Evolutionary conservation across 2,113 vertebrate species (phyloP), one percentile per base, ranked within the genome.

Genomic region (Accipiter cooperii): DNA sequence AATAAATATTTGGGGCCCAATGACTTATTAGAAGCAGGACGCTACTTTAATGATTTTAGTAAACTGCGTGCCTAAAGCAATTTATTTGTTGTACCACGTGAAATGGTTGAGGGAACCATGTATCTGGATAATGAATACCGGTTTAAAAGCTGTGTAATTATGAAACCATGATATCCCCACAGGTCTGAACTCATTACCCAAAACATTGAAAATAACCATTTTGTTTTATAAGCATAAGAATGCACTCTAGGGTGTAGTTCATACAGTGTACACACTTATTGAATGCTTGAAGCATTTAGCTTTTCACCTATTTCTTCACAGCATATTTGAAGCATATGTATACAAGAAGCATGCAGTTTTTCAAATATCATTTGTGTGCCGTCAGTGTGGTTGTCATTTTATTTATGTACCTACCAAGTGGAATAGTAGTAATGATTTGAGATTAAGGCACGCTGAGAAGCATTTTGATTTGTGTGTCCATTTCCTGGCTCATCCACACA

Each of bases 211-310:
- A 97, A 93, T 93, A 97, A 96, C 84, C 58, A 86, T 95, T 95
- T 84, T 92, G 83, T 96, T 97, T 97, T 95, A 96, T 80, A 97
- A 97, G 94, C 87, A 86, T 77, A 91, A 94, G 94, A 97, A 96
- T 44, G 17, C 91, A 97, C 95, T 96, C 96, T 47, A 74, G 97
- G 96, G 95, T 97, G 93, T 87, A 97, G 94, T 97, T 97, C 87
- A 26, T 91, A 12, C 5, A 85, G 70, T 58, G 84, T 93, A 91
- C 94, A 80, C 95, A 85, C 95, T 96, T 96, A 96, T 66, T 96
- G 93, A 96, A 97, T 94, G 95, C 94, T 90, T 42, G 66, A 96
- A 90, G 75, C 93, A 89, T 93, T 96, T 88, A 84, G 77, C 94
- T 79, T 96, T 95, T 92, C 89, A 61, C 93, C 89, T 94, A 82